Base-by-base conservation (phyloP, 2,888 invertebrate genomes). In the Sarcophaga caerulescens region DNA sequence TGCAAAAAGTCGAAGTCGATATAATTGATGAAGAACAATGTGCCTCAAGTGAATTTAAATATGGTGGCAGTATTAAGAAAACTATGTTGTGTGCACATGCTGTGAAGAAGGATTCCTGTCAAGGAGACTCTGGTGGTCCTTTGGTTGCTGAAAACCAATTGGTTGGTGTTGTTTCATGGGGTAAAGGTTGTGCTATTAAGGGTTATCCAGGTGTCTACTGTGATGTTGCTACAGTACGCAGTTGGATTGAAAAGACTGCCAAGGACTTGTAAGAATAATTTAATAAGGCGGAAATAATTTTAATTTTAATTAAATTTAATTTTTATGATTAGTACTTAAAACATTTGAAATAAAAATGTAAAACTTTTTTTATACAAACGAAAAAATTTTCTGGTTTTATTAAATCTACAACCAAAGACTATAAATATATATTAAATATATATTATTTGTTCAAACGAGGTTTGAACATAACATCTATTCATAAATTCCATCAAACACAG, bases 41-140 rank as follows among this genome's bases (percentile, higher is more conserved):
- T 23, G 65, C 70, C 1, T 89, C 88, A 3, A 35, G 47, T 0
- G 17, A 71, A 4, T 92, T 89, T 80, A 90, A 90, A 25, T 90
- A 92, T 19, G 90, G 89, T 1, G 63, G 47, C 0, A 25, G 85
- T 25, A 87, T 90, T 4, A 66, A 66, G 47, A 84, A 89, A 0
- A 88, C 89, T 11, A 93, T 92, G 91, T 82, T 91, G 5, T 93
- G 92, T 69, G 93, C 91, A 44, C 71, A 82, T 59, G 88, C 85
- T 59, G 89, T 88, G 52, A 83, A 89, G 2, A 91, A 91, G 88
- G 92, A 93, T 87, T 90, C 92, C 60, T 93, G 93, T 87, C 92
- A 92, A 87, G 93, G 93, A 83, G 93, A 93, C 82, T 92, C 92
- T 3, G 93, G 93, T 87, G 93, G 93, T n/a, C 93, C 93, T 74